These are phyloP conservation scores for Buceros bicornis DNA, from an alignment of 2,797 vertebrate genomes.

Conservation along the genomic window DNA sequence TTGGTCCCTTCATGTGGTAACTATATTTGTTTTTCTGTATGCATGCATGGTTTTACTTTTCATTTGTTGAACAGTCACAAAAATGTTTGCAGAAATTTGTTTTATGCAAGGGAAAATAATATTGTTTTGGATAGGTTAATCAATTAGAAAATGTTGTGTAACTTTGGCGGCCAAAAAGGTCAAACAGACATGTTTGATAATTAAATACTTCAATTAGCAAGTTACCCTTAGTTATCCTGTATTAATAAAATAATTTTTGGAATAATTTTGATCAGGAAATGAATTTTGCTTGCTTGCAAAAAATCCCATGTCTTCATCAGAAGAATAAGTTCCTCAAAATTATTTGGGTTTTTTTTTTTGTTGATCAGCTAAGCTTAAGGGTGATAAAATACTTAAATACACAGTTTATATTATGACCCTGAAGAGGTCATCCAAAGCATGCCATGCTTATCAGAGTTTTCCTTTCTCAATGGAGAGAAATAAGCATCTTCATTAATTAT, in stretches of 20 bases:
- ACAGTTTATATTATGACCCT: background rate
- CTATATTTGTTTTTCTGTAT: background rate
- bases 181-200: background rate
- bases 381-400: background rate
- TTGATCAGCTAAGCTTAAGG: background rate
- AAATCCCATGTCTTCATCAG: accelerated
- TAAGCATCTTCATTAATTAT: background rate
- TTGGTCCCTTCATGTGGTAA: background rate
- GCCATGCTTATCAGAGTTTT: background rate
- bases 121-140: background rate
- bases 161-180: background rate
- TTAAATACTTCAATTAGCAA: background rate
- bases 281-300: background rate
- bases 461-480: background rate
- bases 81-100: background rate
- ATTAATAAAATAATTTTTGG: background rate
- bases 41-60: background rate
- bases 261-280: background rate
- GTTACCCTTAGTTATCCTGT: background rate
- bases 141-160: background rate
- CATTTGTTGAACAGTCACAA: background rate
- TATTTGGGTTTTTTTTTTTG: background rate
- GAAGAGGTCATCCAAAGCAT: background rate
- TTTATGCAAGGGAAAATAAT: background rate
- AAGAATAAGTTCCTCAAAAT: background rate